Evolutionary conservation across 2,113 vertebrate species (phyloP), one percentile per base, ranked within the genome.

Genomic region (Rafetus swinhoei): DNA sequence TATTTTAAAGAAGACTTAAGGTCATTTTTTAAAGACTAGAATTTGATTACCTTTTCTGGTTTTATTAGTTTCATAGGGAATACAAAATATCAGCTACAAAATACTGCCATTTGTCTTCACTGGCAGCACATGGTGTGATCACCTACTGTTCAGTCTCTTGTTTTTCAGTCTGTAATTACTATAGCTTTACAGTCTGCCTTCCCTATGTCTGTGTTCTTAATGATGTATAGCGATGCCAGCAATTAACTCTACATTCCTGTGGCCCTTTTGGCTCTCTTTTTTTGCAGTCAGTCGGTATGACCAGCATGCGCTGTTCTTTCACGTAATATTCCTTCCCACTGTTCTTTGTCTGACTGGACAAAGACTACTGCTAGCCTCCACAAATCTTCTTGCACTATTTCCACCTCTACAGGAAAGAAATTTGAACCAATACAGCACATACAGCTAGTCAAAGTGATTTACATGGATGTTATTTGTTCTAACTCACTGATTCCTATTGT

Each of bases 111-210:
- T 93, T 93, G 83, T 79, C 95, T 93, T 92, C 95, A 92, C 82
- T 85, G 35, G 29, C 39, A n/a, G 50, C 72, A 81, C 13, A 32
- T 65, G 59, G 87, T 76, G 14, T 65, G 88, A 90, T 55, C 18
- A 59, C 0, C 1, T 90, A 84, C 93, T 95, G 84, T 80, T 89
- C n/a, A 79, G 86, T 92, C 95, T 54, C 90, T 92, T 83, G 65
- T 94, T 90, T 91, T 94, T 95, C 93, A 94, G 56, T 2, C 81
- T 93, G 60, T 79, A 92, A 94, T 90, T 95, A 93, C 87, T 94
- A 95, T 90, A 94, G 88, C 79, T 95, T 95, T 91, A 94, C 74
- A 95, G 65, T 29, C n/a, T 50, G 65, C 50, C 3, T 39, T 79
- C 87, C 83, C 29, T 91, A 92, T 89, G 85, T 85, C 81, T 15